Evolutionary conservation across 2,888 invertebrate species (phyloP).

Genomic region (Tetragnatha montana): DNA sequence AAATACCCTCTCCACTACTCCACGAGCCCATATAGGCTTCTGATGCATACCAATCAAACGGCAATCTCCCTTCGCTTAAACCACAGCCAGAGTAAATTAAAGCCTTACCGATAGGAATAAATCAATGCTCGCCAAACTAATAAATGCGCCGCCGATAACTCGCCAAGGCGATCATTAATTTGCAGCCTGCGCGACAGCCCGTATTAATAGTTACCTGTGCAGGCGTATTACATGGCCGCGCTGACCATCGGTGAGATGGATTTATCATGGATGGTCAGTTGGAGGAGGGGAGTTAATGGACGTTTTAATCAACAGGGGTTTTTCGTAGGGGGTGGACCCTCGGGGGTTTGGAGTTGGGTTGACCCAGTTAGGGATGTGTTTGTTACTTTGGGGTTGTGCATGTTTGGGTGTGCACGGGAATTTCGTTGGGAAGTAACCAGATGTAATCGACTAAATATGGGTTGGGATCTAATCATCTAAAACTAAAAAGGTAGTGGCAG

Average conservation of each 20-base stretch:
- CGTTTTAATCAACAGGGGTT: conserved; percentile 10
- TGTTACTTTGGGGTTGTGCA: no score
- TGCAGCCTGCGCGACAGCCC: conserved; percentile 53
- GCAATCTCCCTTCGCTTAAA: conserved; percentile 9
- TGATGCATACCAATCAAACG: neutral
- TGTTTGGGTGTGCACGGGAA: no score
- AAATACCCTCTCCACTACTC: no score
- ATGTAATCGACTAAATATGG: no score
- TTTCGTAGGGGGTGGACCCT: conserved; percentile 20
- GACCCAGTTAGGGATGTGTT: no score
- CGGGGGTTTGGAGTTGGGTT: neutral
- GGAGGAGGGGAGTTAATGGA: no score
- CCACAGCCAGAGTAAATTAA: neutral
- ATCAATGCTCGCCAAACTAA: conserved; percentile 33
- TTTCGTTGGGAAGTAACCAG: no score
- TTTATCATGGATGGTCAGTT: no score
- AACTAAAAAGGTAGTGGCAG: no score
- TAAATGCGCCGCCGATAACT: conserved; percentile 42
- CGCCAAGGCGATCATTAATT: conserved; percentile 57
- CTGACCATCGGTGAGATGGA: conserved; percentile 31
- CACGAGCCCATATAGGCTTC: neutral
- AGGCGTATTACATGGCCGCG: conserved; percentile 12
- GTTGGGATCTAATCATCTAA: no score
- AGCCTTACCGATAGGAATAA: conserved; percentile 17
- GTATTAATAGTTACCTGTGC: conserved; percentile 59